A percentile compares a stretch with the other conserved stretches of the same genome.
Conservation (phyloP, 2,113 vertebrate genomes). For the Syngnathoides biaculeatus region DNA sequence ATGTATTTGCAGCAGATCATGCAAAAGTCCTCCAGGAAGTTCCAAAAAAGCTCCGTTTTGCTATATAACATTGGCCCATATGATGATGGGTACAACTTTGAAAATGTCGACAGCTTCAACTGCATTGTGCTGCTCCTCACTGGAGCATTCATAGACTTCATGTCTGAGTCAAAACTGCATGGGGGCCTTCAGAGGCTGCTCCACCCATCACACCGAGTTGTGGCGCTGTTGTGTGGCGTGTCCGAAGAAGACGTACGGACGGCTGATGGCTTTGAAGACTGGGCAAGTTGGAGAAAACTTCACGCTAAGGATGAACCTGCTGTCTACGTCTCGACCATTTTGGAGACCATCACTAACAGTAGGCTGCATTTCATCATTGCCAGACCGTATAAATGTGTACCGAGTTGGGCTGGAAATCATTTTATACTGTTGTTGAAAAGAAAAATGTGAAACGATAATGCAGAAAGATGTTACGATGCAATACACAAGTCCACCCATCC, state of each 20-base stretch:
- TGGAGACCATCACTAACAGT: constrained; percentile 61
- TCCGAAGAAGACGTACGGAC: constrained; percentile 36
- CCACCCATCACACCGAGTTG: constrained; percentile 60
- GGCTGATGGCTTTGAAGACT: constrained; percentile 49
- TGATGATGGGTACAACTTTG: constrained; percentile 44
- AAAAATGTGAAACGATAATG: too few relatives aligned
- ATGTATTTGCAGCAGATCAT: constrained; percentile 66
- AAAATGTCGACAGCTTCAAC: constrained; percentile 44
- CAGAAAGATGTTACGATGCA: too few relatives aligned
- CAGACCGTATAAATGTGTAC: too few relatives aligned
- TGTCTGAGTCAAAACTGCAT: constrained; percentile 29
- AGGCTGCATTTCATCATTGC: constrained; percentile 22
- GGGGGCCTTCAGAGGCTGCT: constrained; percentile 55
- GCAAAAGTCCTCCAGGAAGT: constrained; percentile 37
- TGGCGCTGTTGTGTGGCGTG: constrained; percentile 68
- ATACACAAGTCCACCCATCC: too few relatives aligned
- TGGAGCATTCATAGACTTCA: constrained; percentile 50
- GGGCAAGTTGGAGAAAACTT: constrained; percentile 69
- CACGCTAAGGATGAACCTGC: constrained; percentile 66
- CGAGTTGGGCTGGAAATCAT: too few relatives aligned
- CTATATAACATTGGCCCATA: constrained; percentile 33
- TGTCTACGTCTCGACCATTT: constrained; percentile 63
- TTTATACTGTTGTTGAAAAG: too few relatives aligned
- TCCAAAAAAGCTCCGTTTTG: constrained; percentile 46
- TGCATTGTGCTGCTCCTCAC: constrained; percentile 68